Conservation (phyloP, 2,113 vertebrate genomes). For the Saiga tatarica region DNA sequence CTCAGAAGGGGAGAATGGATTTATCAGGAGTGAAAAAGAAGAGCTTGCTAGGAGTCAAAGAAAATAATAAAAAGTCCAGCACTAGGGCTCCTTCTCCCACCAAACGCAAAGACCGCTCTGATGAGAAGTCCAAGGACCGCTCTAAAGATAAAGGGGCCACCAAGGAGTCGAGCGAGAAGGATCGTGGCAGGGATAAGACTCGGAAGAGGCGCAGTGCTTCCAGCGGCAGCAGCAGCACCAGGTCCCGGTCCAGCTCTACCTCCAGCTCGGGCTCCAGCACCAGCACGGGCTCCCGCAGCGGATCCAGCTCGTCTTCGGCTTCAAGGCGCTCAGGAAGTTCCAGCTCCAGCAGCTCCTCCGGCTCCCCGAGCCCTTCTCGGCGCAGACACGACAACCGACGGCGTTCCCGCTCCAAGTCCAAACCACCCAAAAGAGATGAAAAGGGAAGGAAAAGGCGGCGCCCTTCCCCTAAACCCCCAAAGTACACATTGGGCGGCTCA, state of each 20-base stretch:
- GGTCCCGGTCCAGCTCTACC: constrained; percentile 91
- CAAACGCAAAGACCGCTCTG: constrained; percentile 93
- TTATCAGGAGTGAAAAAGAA: constrained; percentile 84
- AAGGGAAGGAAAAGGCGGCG: constrained; percentile 95
- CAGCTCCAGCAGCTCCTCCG: constrained; percentile 95
- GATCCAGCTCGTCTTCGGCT: constrained; percentile 96
- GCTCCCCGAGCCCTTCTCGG: constrained; percentile 92
- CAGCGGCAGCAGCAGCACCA: constrained; percentile 94
- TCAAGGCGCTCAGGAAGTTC: constrained; percentile 96
- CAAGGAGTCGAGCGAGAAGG: constrained; percentile 93
- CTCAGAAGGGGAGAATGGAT: constrained; percentile 79
- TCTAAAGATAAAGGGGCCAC: constrained; percentile 91
- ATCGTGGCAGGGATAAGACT: constrained; percentile 92
- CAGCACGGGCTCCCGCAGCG: constrained; percentile 96
- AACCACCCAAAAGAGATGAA: constrained; percentile 96
- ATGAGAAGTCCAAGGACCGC: constrained; percentile 94
- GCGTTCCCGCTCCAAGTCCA: constrained; percentile 96
- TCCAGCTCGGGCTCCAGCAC: constrained; percentile 97
- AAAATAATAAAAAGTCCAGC: constrained; percentile 81
- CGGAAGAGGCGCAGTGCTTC: constrained; percentile 95
- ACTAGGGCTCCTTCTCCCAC: constrained; percentile 95
- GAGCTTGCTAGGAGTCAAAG: constrained; percentile 81
- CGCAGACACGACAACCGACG: constrained; percentile 94
- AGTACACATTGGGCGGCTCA: no score
- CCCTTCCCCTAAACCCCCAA: no score